phyloP scores from a whole-genome alignment of 2,797 vertebrate genomes.

The Microctenopoma lineatum region DNA sequence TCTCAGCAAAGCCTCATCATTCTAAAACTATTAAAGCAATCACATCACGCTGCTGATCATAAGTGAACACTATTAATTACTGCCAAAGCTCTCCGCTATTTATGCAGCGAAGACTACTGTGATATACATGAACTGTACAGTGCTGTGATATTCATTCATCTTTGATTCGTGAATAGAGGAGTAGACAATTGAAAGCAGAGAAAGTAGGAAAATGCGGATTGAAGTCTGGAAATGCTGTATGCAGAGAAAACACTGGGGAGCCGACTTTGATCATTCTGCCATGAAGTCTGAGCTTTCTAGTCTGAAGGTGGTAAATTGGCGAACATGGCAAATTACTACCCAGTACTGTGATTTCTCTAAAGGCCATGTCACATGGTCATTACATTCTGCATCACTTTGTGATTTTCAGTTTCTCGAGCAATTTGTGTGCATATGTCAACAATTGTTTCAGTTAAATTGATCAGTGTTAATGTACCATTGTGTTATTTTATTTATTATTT shows the following conservation, averaged over 20 bases:
- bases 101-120: conserved; percentile 57
- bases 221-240: conserved; percentile 57
- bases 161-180: conserved; percentile 54
- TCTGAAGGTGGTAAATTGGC: conserved; percentile 67
- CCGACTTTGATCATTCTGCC: conserved; percentile 74
- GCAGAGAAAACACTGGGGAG: conserved; percentile 67
- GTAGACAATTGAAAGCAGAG: conserved; percentile 52
- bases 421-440: conserved; percentile 7
- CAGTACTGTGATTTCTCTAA: conserved; percentile 35
- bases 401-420: conserved; percentile 18
- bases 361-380: conserved; percentile 37
- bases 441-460: conserved; percentile 18
- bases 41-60: conserved; percentile 20
- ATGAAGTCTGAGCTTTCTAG: conserved; percentile 66
- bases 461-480: not conserved
- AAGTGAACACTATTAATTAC: conserved; percentile 56
- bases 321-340: conserved; percentile 61
- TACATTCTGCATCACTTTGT: conserved; percentile 23
- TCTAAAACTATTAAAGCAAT: conserved; percentile 13
- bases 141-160: conserved; percentile 46
- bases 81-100: conserved; percentile 55
- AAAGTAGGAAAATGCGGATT: conserved; percentile 54
- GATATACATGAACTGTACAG: conserved; percentile 16
- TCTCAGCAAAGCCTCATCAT: conserved; percentile 1
- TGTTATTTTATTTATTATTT: too few relatives aligned